These are phyloP conservation scores for Cairina moschata DNA, from an alignment of 2,113 vertebrate species.

Conservation along the genomic window DNA sequence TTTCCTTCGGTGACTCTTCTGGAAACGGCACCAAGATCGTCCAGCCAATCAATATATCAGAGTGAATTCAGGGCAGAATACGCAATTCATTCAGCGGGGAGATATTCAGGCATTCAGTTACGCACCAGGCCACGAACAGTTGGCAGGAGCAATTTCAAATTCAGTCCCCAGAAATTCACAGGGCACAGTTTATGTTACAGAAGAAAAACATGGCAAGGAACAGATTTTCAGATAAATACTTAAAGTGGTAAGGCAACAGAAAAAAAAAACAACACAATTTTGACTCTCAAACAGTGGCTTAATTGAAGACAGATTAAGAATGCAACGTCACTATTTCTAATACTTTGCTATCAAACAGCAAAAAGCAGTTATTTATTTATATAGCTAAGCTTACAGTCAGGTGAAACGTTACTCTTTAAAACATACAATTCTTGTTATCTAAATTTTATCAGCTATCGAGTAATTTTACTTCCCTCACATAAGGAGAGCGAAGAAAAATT, in stretches of 20 bases:
- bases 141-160: constrained; percentile 99
- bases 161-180: constrained; percentile 98
- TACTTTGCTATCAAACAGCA: constrained; percentile 60
- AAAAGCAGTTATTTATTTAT: constrained; percentile 1
- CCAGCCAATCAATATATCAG: constrained; percentile 89
- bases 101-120: constrained; percentile 98
- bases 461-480: constrained; percentile 38
- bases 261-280: constrained; percentile 82
- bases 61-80: constrained; percentile 95
- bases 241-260: constrained; percentile 86
- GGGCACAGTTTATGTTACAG: constrained; percentile 99
- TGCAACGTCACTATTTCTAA: constrained; percentile 72
- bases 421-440: not conserved
- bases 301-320: constrained; percentile 80
- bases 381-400: constrained; percentile 32
- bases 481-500: constrained; percentile 38
- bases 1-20: constrained; percentile 99
- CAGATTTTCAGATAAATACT: constrained; percentile 99
- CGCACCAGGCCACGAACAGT: constrained; percentile 91
- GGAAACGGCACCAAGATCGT: constrained; percentile 91
- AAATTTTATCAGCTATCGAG: not conserved
- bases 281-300: constrained; percentile 81
- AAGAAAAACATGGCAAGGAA: constrained; percentile 99
- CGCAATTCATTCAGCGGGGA: constrained; percentile 97
- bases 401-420: constrained; percentile 38